A percentile compares a stretch with the other conserved stretches of the same genome.
These are phyloP conservation scores for Stichopus chloronotus DNA, from an alignment of 35 echinoderm and acorn worm genomes.

Conservation along the genomic window DNA sequence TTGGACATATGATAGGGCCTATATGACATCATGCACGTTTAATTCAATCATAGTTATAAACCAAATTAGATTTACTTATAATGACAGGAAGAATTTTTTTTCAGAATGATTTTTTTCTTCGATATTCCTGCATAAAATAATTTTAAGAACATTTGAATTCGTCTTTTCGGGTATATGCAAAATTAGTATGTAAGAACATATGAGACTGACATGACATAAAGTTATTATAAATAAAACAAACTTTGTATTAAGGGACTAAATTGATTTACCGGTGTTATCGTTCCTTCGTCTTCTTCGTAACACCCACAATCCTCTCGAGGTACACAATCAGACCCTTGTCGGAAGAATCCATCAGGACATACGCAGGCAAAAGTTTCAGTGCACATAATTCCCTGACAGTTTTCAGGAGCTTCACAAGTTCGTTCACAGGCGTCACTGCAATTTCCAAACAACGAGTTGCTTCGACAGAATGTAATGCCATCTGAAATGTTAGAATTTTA, in stretches of 20 bases:
- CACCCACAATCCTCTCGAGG: constrained; percentile 5
- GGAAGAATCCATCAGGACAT: constrained; percentile 18
- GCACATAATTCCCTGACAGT: neutral
- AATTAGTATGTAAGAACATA: too few species aligned
- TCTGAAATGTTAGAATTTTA: too few species aligned
- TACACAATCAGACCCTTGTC: neutral
- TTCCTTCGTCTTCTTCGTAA: neutral
- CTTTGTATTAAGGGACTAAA: neutral
- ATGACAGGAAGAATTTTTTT: too few species aligned
- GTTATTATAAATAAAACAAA: neutral
- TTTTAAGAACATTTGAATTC: neutral
- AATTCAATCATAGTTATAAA: too few species aligned
- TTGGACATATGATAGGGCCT: too few species aligned
- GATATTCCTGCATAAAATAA: neutral
- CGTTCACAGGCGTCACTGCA: neutral
- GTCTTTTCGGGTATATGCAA: too few species aligned
- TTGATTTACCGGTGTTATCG: neutral
- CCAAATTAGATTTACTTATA: too few species aligned
- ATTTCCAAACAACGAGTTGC: neutral
- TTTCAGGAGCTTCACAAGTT: neutral
- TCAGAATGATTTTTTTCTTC: neutral
- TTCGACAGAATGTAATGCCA: too few species aligned
- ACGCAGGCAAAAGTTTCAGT: neutral
- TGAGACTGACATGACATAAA: too few species aligned
- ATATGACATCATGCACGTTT: too few species aligned